Conservation (phyloP, 2,113 vertebrate species). For the Hydrochoerus hydrochaeris region DNA sequence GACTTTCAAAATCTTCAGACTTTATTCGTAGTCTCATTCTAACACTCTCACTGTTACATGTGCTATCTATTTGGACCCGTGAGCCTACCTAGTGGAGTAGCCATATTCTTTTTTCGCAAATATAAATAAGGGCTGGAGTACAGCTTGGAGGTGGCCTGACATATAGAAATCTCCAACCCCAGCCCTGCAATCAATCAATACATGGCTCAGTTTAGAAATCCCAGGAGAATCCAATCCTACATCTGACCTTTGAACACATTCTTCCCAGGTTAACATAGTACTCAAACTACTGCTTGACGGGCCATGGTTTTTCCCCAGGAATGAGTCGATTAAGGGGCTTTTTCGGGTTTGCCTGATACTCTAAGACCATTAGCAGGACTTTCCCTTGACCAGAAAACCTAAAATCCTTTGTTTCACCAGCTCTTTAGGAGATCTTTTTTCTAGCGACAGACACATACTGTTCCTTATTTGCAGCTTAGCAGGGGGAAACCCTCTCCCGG, state of each 20-base stretch:
- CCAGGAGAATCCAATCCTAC: neutral
- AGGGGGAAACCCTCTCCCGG: neutral
- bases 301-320: neutral
- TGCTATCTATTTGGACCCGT: neutral
- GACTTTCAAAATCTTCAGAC: neutral
- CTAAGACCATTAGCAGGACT: neutral
- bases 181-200: neutral
- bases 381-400: neutral
- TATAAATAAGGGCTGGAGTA: neutral
- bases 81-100: too few species aligned
- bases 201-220: neutral
- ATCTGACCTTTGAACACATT: neutral
- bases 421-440: neutral
- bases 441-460: neutral
- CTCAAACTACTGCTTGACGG: neutral
- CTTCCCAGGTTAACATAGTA: neutral
- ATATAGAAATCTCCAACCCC: neutral
- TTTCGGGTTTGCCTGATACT: constrained; percentile 14
- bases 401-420: neutral
- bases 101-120: neutral
- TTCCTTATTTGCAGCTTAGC: neutral
- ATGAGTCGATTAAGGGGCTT: neutral
- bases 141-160: neutral
- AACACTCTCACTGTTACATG: neutral
- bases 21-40: neutral